Percentiles rank a stretch among this genome's conserved stretches.
Conservation (phyloP, 1,140 invertebrate genomes). For the Hyphantria cunea region DNA sequence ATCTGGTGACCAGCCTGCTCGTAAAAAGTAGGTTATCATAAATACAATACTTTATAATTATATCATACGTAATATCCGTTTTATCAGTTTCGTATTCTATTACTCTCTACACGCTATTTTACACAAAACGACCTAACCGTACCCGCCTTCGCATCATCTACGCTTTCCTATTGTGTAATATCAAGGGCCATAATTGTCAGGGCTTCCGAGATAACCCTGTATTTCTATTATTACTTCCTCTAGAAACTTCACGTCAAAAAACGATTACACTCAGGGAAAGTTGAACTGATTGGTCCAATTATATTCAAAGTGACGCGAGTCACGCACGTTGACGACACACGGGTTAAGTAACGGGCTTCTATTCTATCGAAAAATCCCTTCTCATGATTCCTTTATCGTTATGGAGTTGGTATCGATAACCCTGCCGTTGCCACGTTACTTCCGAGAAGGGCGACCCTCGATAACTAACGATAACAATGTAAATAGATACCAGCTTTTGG, state of each 20-base stretch:
- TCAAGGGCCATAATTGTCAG: too few species aligned
- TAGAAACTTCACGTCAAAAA: slow-evolving; percentile 3
- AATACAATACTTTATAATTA: too few species aligned
- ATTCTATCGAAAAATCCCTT: slow-evolving; percentile 26
- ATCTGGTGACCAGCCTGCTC: too few species aligned
- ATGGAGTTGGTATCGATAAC: slow-evolving; percentile 29
- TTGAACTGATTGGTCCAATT: slow-evolving; percentile 6
- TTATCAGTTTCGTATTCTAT: too few species aligned
- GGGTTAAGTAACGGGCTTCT: slow-evolving; percentile 10
- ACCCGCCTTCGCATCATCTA: too few species aligned
- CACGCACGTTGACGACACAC: neutral
- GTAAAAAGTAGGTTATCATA: too few species aligned
- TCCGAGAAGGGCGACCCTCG: slow-evolving; percentile 38
- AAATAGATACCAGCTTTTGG: slow-evolving; percentile 31
- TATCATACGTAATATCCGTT: too few species aligned
- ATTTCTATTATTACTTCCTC: slow-evolving; percentile 2
- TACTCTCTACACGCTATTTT: too few species aligned
- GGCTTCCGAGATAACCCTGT: slow-evolving; percentile 5
- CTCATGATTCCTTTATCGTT: slow-evolving; percentile 27
- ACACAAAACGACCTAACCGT: too few species aligned
- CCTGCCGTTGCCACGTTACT: slow-evolving; percentile 18
- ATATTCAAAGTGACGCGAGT: slow-evolving; percentile 1
- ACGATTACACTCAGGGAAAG: slow-evolving; percentile 2
- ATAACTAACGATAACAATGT: slow-evolving; percentile 34
- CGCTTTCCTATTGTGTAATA: too few species aligned